phyloP scores from a whole-genome alignment of 2,797 vertebrate species.

The Eutrigla gurnardus region DNA sequence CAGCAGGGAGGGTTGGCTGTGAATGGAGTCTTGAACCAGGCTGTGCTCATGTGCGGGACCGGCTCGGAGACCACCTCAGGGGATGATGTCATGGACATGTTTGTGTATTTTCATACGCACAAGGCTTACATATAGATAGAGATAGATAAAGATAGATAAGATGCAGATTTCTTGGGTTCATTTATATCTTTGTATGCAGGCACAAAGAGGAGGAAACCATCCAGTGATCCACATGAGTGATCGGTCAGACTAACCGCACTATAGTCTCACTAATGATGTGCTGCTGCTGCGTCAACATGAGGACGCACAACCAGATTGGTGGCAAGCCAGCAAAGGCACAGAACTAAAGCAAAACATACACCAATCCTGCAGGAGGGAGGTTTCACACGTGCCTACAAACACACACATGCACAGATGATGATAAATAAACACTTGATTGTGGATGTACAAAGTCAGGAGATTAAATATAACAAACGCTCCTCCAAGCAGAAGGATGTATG shows the following conservation, averaged over 20 bases:
- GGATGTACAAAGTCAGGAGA: neutral
- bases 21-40: slow-evolving; percentile 46
- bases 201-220: slow-evolving; percentile 39
- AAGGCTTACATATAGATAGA: no score
- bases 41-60: slow-evolving; percentile 31
- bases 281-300: slow-evolving; percentile 43
- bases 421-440: neutral
- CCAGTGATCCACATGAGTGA: slow-evolving; percentile 42
- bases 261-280: slow-evolving; percentile 51
- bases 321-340: slow-evolving; percentile 12
- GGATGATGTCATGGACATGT: neutral
- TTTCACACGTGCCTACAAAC: neutral
- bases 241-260: slow-evolving; percentile 20
- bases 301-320: slow-evolving; percentile 45
- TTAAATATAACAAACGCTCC: slow-evolving; percentile 4
- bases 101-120: neutral
- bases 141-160: neutral
- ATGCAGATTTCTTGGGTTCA: neutral
- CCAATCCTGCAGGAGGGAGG: neutral
- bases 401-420: neutral
- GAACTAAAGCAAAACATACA: slow-evolving; percentile 2
- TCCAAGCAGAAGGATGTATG: neutral
- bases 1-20: slow-evolving; percentile 32
- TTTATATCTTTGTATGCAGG: slow-evolving; percentile 12
- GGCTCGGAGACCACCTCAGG: slow-evolving; percentile 17